Evolutionary conservation across 2,797 vertebrate genomes (phyloP), one percentile per base, ranked within the genome.

Genomic region (Parauchenoglanis ngamensis): DNA sequence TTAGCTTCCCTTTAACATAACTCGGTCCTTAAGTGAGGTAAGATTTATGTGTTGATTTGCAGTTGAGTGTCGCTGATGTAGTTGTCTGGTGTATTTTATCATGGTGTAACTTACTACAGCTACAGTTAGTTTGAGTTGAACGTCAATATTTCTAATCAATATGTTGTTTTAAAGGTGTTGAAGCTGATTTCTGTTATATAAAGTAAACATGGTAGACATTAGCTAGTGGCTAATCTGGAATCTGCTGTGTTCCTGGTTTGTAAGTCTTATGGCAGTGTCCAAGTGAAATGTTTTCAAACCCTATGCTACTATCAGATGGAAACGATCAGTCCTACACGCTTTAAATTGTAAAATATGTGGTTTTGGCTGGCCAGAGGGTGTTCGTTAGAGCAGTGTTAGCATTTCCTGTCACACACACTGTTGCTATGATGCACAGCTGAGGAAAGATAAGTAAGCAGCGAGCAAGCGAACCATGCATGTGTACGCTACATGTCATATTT

Each of bases 401-500:
- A 46, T 46, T 81, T 63, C 79, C 57, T 63, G n/a, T 23, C 21
- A 61, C 8, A 63, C 31, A 23, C 23, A 25, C 25, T 63, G 79
- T 80, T 61, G 78, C 78, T 80, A 80, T 80, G 78, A 61, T 15
- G 44, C 40, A 44, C 57, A 63, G 79, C 57, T 81, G 79, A 7
- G 57, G 23, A n/a, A n/a, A n/a, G 40, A 63, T 81, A 63, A 81
- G 7, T 17, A 46, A 46, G 6, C 59, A 28, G 23, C 0, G 2
- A 46, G 3, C 12, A n/a, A 63, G 7, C 21, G 12, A 63, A 63
- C 23, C 35, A 25, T 61, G n/a, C 77, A 80, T 17, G 56, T 25
- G 31, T 59, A 40, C 2, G 0, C 28, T 25, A 25, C 2, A 1
- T 7, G 21, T 5, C 15, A 7, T 13, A 25, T n/a, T 12, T 21